phyloP scores from a whole-genome alignment of 2,888 invertebrate genomes.

The Mechanitis mazaeus region DNA sequence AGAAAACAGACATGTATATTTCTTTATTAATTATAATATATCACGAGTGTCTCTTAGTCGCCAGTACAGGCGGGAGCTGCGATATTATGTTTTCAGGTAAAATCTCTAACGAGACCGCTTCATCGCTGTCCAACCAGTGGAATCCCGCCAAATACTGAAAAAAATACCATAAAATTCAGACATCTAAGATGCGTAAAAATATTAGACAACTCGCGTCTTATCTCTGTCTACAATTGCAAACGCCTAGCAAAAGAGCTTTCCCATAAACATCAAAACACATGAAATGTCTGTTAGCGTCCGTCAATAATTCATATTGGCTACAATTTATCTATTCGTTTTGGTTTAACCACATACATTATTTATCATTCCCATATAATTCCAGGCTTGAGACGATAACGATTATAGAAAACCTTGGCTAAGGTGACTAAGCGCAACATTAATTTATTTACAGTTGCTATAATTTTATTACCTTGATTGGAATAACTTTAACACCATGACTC shows the following conservation, averaged over 20 bases:
- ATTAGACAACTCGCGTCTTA: background rate
- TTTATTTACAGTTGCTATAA: background rate
- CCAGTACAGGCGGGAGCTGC: conserved; percentile 82
- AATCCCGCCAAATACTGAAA: conserved; percentile 85
- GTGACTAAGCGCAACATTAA: too few species aligned
- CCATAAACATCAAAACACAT: too few species aligned
- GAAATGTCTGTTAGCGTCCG: too few species aligned
- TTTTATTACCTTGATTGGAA: conserved; percentile 24
- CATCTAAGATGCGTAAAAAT: too few species aligned
- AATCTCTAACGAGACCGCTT: conserved; percentile 86
- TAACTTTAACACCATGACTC: conserved; percentile 12
- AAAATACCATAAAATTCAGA: conserved; percentile 5
- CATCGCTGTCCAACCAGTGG: conserved; percentile 80
- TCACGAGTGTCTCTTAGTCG: conserved; percentile 41
- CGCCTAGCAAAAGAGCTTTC: too few species aligned
- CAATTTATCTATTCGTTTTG: too few species aligned
- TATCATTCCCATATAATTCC: too few species aligned
- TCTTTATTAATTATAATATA: conserved; percentile 8
- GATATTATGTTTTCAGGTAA: conserved; percentile 82
- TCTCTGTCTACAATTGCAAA: background rate
- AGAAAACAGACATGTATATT: conserved; percentile 3
- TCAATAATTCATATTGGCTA: too few species aligned
- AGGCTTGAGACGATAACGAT: too few species aligned
- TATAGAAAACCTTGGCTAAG: background rate
- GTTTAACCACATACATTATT: too few species aligned